Percentiles rank a stretch among this genome's conserved stretches.
Conservation (phyloP, 2,888 invertebrate species). For the Bruchidius siliquastri region DNA sequence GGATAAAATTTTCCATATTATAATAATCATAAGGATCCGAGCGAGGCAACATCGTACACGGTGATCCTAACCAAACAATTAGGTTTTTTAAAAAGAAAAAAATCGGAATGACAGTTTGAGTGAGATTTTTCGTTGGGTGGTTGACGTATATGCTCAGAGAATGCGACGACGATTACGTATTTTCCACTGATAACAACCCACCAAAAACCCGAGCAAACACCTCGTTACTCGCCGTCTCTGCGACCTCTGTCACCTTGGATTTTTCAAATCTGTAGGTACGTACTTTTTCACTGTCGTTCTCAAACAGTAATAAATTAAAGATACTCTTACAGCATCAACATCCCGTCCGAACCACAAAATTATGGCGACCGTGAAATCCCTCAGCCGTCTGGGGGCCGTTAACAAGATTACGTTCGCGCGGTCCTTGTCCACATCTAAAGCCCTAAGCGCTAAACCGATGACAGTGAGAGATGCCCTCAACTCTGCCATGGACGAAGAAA, state of each 20-base stretch:
- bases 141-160: background rate
- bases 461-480: conserved; percentile 97
- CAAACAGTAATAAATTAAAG: background rate
- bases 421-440: conserved; percentile 51
- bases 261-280: conserved; percentile 18
- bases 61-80: too few relatives aligned
- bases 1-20: too few relatives aligned
- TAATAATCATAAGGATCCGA: too few relatives aligned
- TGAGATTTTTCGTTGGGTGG: background rate
- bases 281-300: background rate
- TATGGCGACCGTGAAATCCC: conserved; percentile 20
- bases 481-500: conserved; percentile 94
- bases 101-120: background rate
- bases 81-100: background rate
- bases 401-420: conserved; percentile 45
- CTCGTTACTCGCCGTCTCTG: conserved; percentile 13
- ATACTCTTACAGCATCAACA: background rate
- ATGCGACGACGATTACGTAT: background rate
- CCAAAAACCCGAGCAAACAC: background rate
- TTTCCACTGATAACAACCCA: background rate
- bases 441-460: conserved; percentile 60
- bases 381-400: conserved; percentile 34
- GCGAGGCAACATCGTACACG: too few relatives aligned
- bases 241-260: conserved; percentile 36
- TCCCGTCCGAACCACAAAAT: background rate